Base-by-base conservation (phyloP, 2,888 invertebrate species). In the Laothoe populi region DNA sequence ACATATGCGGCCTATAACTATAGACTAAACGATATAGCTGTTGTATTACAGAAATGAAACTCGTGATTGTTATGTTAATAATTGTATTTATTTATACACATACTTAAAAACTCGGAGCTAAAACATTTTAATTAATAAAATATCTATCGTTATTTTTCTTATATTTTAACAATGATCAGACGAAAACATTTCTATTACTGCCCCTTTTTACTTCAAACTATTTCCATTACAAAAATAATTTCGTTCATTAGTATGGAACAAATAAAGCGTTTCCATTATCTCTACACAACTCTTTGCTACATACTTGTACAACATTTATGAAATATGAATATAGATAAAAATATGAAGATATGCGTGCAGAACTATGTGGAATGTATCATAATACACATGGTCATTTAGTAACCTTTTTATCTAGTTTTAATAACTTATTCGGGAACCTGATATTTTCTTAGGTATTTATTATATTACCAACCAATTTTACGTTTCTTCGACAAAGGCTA, bases 41-140 rank as follows among this genome's bases (percentile, higher is more conserved):
- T 11, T 46, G 4, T 13, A 2, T 44, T 60, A 67, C 38, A 8
- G 60, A 67, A 63, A 69, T 64, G 59, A 65, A 71, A 74, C 66
- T 64, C 64, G 63, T 45, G 23, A 67, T 68, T 74, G 70, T 77
- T 81, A 82, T 82, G 80, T 85, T 79, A 86, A 85, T 85, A 82
- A 82, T 76, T 75, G 86, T 79, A 84, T 86, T 83, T 87, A 87
- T 87, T 86, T 84, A 80, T 83, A 81, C 73, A 79, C 76, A 73
- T 77, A 84, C 83, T 88, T 90, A 88, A 88, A 86, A 90, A 87
- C 85, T 82, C 79, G 86, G 86, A 89, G 89, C 86, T 90, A 91
- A 90, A 91, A 91, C 86, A 85, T 84, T 86, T 81, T 81, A 80
- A 82, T 83, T 80, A 82, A 81, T 81, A 82, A 83, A 80, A 77